Percentiles rank a stretch among this genome's conserved stretches.
These are phyloP conservation scores for Patagioenas fasciata DNA, from an alignment of 2,113 vertebrate species.

Conservation along the genomic window DNA sequence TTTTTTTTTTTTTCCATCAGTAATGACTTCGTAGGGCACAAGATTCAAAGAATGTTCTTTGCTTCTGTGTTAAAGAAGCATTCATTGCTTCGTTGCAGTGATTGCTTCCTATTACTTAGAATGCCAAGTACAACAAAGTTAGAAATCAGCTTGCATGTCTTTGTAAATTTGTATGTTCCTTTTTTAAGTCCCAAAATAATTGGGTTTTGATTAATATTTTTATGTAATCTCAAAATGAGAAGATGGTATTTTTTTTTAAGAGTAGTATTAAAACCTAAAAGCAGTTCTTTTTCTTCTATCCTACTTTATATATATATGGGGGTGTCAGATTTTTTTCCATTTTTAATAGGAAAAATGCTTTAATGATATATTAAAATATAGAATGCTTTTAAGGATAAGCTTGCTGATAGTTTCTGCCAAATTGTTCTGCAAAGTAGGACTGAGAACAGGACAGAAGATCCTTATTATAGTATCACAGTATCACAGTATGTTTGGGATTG, in stretches of 20 bases:
- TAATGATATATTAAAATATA: not conserved
- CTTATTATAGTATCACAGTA: too few species aligned
- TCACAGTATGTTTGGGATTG: too few species aligned
- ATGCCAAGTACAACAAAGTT: not conserved
- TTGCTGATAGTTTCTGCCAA: not conserved
- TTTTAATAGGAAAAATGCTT: not conserved
- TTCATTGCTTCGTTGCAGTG: not conserved
- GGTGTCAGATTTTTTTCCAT: not conserved
- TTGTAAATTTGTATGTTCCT: constrained; percentile 5
- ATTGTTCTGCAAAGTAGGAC: not conserved
- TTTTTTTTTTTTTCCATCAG: not conserved
- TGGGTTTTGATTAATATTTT: not conserved
- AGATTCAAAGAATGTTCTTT: not conserved
- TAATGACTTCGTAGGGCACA: not conserved
- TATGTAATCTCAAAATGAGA: not conserved
- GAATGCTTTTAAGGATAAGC: not conserved
- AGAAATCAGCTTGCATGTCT: not conserved
- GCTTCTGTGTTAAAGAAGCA: not conserved
- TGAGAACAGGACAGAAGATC: not conserved
- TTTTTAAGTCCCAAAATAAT: not conserved
- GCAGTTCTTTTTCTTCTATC: not conserved
- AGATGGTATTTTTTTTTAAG: not conserved
- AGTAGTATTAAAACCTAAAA: not conserved
- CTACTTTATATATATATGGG: not conserved
- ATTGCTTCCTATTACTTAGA: not conserved